Evolutionary conservation across 64 coral and sea anemone species (phyloP), one percentile per base, ranked within the genome.

Genomic region (Cladopsammia gracilis): DNA sequence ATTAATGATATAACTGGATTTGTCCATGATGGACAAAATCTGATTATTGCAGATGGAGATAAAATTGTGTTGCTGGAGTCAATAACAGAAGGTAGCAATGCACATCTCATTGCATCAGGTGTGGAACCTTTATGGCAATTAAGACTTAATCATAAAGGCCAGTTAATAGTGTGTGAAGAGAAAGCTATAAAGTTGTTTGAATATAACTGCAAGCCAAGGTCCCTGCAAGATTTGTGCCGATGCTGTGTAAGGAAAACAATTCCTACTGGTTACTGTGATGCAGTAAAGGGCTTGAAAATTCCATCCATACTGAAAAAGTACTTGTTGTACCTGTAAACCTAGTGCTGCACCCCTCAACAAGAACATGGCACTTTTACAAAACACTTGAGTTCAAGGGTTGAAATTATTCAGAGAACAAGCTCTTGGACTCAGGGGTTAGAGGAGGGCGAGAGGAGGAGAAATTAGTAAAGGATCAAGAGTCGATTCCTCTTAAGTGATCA

Each of bases 11-110:
- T 91, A 22, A 10, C 5, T 22, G 64, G 89, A 13, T 6, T 91
- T 47, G 89, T 64, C 42, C 94, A 95, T 73, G 94, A 95, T 95
- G 94, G 83, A 45, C 74, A 93, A 85, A 75, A 96, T 57, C 24
- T 96, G 6, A 81, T 96, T 25, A 75, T 96, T 86, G 90, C 86
- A 5, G 78, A 77, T 44, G 51, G 76, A 11, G 15, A 44, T 71
- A 70, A 85, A 71, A 83, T 96, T 58, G 15, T 96, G 47, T 25
- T 96, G 48, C 71, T 96, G 49, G 95, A 96, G 52, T 86, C 90
- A 20, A 65, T 87, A 56, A 85, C 60, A 18, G 62, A 93, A 60
- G 60, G 77, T 18, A 96, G 90, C 58, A 73, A 24, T n/a, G 90
- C 90, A 44, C 90, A 88, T 69, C 26, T 94, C 2, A 81, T 97